Percentiles rank a stretch among this genome's conserved stretches.
Evolutionary conservation across 2,113 vertebrate genomes (phyloP).

Genomic region (Brienomyrus brachyistius): DNA sequence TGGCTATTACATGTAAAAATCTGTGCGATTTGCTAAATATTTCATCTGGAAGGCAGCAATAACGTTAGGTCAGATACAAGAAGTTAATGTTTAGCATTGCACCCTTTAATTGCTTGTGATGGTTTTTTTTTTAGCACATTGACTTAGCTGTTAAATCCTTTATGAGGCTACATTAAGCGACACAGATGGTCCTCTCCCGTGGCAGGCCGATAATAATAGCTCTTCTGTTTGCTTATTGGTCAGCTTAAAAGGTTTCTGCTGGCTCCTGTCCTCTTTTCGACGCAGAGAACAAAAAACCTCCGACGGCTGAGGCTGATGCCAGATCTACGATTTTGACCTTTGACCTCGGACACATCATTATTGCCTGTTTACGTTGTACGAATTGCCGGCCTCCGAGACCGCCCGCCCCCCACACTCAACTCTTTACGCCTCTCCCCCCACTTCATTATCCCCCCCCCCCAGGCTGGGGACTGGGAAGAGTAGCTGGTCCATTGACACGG

Average conservation of each 20-base stretch:
- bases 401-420: background rate
- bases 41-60: background rate
- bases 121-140: constrained; percentile 51
- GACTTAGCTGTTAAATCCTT: constrained; percentile 42
- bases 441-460: constrained; percentile 9
- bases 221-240: constrained; percentile 45
- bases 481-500: constrained; percentile 29
- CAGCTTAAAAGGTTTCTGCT: constrained; percentile 41
- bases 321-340: constrained; percentile 60
- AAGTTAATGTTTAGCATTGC: constrained; percentile 16
- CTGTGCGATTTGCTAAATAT: background rate
- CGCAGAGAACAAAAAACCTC: constrained; percentile 52
- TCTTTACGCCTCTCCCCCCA: constrained; percentile 16
- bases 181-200: constrained; percentile 58
- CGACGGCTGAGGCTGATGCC: constrained; percentile 51
- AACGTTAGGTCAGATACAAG: background rate
- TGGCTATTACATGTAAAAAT: background rate
- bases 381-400: constrained; percentile 54
- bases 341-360: constrained; percentile 53
- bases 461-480: constrained; percentile 24
- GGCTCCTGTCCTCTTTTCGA: constrained; percentile 39
- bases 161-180: constrained; percentile 47
- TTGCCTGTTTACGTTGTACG: constrained; percentile 59
- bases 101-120: constrained; percentile 44
- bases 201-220: constrained; percentile 53